phyloP scores from a whole-genome alignment of 2,797 vertebrate species.

The Helarctos malayanus region DNA sequence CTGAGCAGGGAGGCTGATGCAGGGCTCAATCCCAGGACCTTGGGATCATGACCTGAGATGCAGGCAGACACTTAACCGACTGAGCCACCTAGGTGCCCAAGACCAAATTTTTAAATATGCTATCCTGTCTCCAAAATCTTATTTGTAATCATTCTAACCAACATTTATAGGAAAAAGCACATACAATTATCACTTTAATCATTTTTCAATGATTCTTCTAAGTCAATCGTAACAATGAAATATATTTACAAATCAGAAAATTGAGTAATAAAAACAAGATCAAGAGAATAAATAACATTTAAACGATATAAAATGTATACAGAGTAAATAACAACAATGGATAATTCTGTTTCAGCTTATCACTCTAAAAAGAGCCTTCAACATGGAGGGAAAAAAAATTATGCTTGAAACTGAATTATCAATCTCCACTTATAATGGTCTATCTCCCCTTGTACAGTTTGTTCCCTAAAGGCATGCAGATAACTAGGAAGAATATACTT shows the following conservation, averaged over 20 bases:
- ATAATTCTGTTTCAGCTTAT: neutral
- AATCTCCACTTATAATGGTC: neutral
- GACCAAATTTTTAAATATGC: conserved; percentile 32
- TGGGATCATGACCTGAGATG: neutral
- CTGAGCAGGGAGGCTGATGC: neutral
- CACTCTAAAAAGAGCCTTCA: neutral
- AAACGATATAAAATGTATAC: neutral
- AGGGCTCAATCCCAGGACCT: neutral
- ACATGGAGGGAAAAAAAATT: neutral
- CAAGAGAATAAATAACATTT: neutral
- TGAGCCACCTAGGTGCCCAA: neutral
- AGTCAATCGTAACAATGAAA: neutral
- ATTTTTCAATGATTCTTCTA: conserved; percentile 43
- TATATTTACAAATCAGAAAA: conserved; percentile 27
- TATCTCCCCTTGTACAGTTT: neutral
- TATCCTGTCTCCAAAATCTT: neutral
- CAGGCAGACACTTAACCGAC: neutral
- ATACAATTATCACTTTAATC: neutral
- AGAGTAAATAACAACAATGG: neutral
- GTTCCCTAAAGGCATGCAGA: neutral
- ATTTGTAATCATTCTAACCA: neutral
- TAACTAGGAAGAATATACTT: neutral
- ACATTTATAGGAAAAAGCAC: neutral
- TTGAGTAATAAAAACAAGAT: neutral
- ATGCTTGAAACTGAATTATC: neutral